These are phyloP conservation scores for Sebastes minor DNA, from an alignment of 2,797 vertebrate species.

Conservation along the genomic window DNA sequence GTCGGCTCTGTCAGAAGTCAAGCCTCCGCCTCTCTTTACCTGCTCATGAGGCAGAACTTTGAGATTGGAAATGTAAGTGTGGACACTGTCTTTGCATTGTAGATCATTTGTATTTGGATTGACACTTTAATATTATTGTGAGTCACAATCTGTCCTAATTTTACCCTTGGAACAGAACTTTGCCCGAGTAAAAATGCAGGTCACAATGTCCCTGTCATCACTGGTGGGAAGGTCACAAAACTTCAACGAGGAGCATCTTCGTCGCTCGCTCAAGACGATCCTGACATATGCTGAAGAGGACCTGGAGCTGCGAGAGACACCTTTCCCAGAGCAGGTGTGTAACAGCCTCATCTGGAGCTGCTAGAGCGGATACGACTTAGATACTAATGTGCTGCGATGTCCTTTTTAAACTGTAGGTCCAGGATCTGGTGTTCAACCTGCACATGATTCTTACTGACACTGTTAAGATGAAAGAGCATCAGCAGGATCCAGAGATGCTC, in stretches of 20 bases:
- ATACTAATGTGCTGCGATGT: background rate
- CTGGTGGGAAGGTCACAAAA: conserved; percentile 90
- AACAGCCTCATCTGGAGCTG: background rate
- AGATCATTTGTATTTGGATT: background rate
- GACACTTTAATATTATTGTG: background rate
- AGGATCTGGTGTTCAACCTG: conserved; percentile 93
- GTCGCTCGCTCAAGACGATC: conserved; percentile 92
- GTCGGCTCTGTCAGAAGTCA: conserved; percentile 86
- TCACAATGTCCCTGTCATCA: conserved; percentile 94
- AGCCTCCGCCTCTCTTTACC: conserved; percentile 92
- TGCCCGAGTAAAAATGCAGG: conserved; percentile 95
- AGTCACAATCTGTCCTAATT: background rate
- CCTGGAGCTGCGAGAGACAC: conserved; percentile 87
- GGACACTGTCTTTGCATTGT: background rate
- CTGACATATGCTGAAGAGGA: conserved; percentile 93
- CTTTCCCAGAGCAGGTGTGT: conserved; percentile 90
- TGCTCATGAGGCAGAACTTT: conserved; percentile 96
- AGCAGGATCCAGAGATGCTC: conserved; percentile 95
- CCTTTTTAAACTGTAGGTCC: conserved; percentile 80
- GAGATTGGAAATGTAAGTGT: conserved; percentile 91
- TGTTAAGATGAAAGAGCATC: conserved; percentile 95
- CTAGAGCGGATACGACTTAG: background rate
- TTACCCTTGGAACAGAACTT: conserved; percentile 84
- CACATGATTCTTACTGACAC: conserved; percentile 97
- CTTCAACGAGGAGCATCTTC: conserved; percentile 92